phyloP scores from a whole-genome alignment of 2,113 vertebrate species.

The Noctilio leporinus region DNA sequence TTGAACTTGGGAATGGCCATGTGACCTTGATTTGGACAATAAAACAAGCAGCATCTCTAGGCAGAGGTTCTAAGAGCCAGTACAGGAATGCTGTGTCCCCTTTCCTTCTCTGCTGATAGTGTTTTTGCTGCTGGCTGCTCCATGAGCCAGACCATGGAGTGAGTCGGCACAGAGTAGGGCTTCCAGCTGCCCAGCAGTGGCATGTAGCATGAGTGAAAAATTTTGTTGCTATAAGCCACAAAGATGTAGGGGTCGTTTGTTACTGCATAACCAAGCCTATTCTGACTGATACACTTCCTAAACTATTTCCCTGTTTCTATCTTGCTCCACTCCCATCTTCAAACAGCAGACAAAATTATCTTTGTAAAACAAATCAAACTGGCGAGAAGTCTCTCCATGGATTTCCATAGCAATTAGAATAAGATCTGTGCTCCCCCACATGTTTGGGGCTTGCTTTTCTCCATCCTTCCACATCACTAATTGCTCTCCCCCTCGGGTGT shows the following conservation, averaged over 20 bases:
- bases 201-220: background rate
- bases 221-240: background rate
- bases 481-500: too few relatives aligned
- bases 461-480: background rate
- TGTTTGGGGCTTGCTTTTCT: background rate
- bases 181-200: background rate
- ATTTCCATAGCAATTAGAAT: background rate
- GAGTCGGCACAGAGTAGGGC: rapidly evolving
- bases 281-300: background rate
- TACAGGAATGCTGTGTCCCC: rapidly evolving
- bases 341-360: background rate
- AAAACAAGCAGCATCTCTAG: background rate
- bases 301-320: background rate
- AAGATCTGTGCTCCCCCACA: background rate
- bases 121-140: background rate
- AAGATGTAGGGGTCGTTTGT: background rate
- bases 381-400: background rate
- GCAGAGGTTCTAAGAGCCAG: background rate
- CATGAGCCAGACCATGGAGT: too few relatives aligned
- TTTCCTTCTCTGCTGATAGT: rapidly evolving
- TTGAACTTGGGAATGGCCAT: background rate
- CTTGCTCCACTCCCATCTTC: background rate
- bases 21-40: background rate
- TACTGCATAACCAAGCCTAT: background rate
- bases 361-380: background rate